Conservation (phyloP, 2,797 vertebrate genomes). For the Falco concolor region DNA sequence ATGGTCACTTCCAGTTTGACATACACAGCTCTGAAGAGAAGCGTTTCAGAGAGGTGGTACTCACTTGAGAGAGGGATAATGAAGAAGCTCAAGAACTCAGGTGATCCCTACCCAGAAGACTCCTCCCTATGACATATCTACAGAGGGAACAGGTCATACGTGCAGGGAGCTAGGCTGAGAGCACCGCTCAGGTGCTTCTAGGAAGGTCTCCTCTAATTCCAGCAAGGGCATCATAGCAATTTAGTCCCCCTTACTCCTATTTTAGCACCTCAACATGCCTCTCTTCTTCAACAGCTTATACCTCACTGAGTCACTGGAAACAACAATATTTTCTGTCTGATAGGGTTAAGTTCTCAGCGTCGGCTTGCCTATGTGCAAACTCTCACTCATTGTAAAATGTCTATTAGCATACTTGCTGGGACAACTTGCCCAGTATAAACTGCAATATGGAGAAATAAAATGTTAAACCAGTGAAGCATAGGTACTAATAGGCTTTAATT, state of each 20-base stretch:
- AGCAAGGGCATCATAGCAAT: neutral
- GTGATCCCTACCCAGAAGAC: neutral
- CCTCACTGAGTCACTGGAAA: neutral
- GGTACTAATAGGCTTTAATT: neutral
- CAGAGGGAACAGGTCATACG: neutral
- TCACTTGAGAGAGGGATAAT: neutral
- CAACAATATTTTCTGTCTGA: neutral
- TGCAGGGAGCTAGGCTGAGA: neutral
- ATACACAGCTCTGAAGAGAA: neutral
- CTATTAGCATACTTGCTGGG: neutral
- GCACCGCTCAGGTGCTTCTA: neutral
- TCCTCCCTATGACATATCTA: neutral
- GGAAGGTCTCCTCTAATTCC: neutral
- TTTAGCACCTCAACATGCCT: neutral
- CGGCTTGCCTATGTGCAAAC: neutral
- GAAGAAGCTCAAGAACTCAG: neutral
- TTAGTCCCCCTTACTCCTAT: neutral
- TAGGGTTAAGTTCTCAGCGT: neutral
- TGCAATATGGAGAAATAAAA: neutral
- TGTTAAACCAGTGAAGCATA: neutral
- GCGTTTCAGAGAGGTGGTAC: neutral
- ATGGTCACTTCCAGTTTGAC: neutral
- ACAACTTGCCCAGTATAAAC: neutral
- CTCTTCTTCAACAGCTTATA: neutral
- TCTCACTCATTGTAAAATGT: neutral